phyloP scores from a whole-genome alignment of 2,797 vertebrate species.

The Paramormyrops hopkinsi region DNA sequence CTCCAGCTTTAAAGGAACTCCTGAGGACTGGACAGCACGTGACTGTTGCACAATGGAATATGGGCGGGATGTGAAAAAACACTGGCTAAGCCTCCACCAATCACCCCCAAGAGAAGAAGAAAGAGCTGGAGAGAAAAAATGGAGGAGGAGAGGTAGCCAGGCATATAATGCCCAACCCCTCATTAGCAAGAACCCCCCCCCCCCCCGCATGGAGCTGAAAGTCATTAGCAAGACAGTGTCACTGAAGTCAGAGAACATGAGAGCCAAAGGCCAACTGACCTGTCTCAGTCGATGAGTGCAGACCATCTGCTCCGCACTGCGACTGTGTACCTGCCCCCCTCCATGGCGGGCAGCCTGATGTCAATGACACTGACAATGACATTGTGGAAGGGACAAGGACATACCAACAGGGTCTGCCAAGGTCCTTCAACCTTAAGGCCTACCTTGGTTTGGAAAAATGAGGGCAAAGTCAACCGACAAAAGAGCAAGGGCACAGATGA shows the following conservation, averaged over 20 bases:
- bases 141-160: too few relatives aligned
- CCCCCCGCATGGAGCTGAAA: background rate
- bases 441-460: background rate
- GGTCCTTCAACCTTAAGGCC: background rate
- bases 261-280: background rate
- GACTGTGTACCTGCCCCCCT: background rate
- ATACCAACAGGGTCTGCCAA: background rate
- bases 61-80: background rate
- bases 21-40: background rate
- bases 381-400: background rate
- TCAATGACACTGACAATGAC: background rate
- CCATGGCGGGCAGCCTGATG: background rate
- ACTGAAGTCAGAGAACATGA: background rate
- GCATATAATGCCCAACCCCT: background rate
- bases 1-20: background rate
- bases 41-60: too few relatives aligned
- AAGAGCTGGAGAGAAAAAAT: background rate
- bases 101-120: background rate
- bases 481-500: background rate
- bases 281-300: background rate
- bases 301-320: background rate
- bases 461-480: background rate
- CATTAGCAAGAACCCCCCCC: background rate
- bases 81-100: background rate
- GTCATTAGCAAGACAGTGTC: constrained; percentile 15